Percentiles rank a stretch among this genome's conserved stretches.
Evolutionary conservation across 2,797 vertebrate genomes (phyloP).

Genomic region (Chromis chromis): DNA sequence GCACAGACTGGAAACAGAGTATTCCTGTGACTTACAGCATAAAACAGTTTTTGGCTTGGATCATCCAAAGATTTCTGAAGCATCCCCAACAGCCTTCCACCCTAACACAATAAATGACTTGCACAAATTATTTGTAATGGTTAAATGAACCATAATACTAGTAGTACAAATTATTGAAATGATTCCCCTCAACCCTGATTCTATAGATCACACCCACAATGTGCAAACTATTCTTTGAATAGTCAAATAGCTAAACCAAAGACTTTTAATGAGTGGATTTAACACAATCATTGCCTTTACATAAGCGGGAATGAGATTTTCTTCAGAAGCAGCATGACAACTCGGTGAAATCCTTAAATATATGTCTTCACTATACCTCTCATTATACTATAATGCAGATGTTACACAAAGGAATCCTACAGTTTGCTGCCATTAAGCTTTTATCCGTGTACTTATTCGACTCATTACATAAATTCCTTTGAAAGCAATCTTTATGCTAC

Average conservation of each 20-base stretch:
- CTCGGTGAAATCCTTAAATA: neutral
- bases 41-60: slow-evolving; percentile 20
- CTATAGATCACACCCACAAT: neutral
- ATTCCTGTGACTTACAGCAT: slow-evolving; percentile 30
- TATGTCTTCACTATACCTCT: neutral
- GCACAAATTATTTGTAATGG: neutral
- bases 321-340: slow-evolving; percentile 7
- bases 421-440: slow-evolving; percentile 7
- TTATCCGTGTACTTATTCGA: neutral
- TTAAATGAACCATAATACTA: neutral
- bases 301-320: slow-evolving; percentile 7
- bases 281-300: slow-evolving; percentile 5
- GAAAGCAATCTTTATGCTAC: slow-evolving; percentile 2
- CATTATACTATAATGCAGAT: neutral
- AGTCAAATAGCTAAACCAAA: neutral
- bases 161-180: slow-evolving; percentile 18
- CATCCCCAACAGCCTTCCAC: neutral
- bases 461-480: neutral
- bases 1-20: slow-evolving; percentile 22
- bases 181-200: neutral
- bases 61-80: neutral
- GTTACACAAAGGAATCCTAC: neutral
- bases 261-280: slow-evolving; percentile 18
- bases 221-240: neutral
- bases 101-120: neutral